Evolutionary conservation across 1,140 invertebrate species (phyloP).

Genomic region (Macrobrachium nipponense): DNA sequence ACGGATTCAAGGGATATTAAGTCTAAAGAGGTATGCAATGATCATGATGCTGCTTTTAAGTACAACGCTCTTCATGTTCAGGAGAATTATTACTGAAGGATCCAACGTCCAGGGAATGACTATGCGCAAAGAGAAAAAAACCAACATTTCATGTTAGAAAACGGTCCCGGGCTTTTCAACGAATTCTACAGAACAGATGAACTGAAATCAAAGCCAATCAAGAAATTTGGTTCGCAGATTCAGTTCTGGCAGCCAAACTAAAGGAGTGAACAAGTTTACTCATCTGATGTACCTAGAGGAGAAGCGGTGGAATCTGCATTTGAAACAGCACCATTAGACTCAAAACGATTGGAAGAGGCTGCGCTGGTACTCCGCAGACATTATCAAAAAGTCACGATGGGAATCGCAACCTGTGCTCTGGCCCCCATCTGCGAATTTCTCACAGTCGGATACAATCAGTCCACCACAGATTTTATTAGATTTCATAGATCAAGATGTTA

Average conservation of each 20-base stretch:
- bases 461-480: neutral
- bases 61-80: slow-evolving; percentile 4
- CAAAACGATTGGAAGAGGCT: slow-evolving; percentile 9
- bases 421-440: slow-evolving; percentile 17
- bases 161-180: neutral
- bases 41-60: too few relatives aligned
- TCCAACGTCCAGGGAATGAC: too few relatives aligned
- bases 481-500: neutral
- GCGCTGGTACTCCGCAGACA: slow-evolving; percentile 5
- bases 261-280: slow-evolving; percentile 8
- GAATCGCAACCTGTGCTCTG: neutral
- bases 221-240: slow-evolving; percentile 15
- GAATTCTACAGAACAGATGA: neutral
- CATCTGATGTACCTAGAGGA: slow-evolving; percentile 1
- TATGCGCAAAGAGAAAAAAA: too few relatives aligned
- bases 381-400: neutral
- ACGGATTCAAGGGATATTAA: neutral
- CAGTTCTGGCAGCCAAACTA: slow-evolving; percentile 25
- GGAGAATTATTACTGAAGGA: slow-evolving; percentile 19
- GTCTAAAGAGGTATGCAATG: neutral
- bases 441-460: too few relatives aligned
- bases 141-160: slow-evolving; percentile 30
- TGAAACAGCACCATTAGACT: neutral
- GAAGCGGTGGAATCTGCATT: slow-evolving; percentile 9
- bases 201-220: slow-evolving; percentile 10